Evolutionary conservation across 2,888 invertebrate genomes (phyloP).

Genomic region (Dynastes maya): DNA sequence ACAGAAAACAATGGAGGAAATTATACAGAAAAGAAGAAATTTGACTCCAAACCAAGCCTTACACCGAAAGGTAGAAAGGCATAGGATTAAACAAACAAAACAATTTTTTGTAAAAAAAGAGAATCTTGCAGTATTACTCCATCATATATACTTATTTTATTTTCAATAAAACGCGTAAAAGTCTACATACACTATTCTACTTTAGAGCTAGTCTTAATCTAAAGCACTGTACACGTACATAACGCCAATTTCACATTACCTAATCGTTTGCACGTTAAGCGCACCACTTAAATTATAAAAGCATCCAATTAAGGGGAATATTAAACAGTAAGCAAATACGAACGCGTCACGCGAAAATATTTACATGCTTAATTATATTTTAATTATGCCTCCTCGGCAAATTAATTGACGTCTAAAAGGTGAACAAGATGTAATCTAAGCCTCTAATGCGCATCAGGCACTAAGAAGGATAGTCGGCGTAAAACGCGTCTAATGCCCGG

Average conservation of each 20-base stretch:
- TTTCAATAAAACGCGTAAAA: too few species aligned
- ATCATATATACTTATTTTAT: too few species aligned
- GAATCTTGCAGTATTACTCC: too few species aligned
- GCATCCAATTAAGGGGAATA: conserved; percentile 38
- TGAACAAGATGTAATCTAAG: conserved; percentile 35
- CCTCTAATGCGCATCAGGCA: conserved; percentile 13
- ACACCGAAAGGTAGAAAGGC: too few species aligned
- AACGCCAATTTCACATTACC: conserved; percentile 32
- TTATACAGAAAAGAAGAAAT: too few species aligned
- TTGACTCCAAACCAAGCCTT: too few species aligned
- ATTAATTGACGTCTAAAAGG: conserved; percentile 45
- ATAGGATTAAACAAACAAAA: too few species aligned
- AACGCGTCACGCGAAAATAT: conserved; percentile 41
- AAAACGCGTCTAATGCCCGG: conserved; percentile 4
- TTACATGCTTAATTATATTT: conserved; percentile 45
- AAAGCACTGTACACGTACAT: too few species aligned
- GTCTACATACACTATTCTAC: too few species aligned
- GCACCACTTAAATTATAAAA: conserved; percentile 42
- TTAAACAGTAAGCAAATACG: conserved; percentile 39
- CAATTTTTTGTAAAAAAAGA: too few species aligned
- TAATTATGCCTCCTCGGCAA: conserved; percentile 24
- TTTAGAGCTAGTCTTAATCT: too few species aligned
- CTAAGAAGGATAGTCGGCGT: conserved; percentile 1
- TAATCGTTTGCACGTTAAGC: conserved; percentile 37
- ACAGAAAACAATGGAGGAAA: too few species aligned